These are phyloP conservation scores for Australoheros scitulus DNA, from an alignment of 2,113 vertebrate genomes.

Conservation along the genomic window DNA sequence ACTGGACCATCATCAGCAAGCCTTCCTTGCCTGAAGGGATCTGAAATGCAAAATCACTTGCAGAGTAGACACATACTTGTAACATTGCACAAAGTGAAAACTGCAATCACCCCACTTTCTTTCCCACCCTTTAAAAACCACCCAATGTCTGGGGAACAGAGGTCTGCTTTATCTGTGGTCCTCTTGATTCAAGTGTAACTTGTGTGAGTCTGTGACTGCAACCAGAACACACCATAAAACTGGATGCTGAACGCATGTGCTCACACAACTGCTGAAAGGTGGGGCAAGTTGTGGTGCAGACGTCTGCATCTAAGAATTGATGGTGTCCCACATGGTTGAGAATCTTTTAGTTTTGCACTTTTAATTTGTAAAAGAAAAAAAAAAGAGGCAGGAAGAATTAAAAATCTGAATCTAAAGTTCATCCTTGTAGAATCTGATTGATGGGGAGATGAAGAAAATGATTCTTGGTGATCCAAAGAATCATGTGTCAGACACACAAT, in stretches of 20 bases:
- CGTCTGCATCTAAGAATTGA: conserved; percentile 23
- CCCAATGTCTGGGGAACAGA: conserved; percentile 28
- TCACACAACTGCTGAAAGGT: conserved; percentile 12
- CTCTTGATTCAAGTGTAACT: neutral
- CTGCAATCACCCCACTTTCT: neutral
- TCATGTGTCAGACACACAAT: neutral
- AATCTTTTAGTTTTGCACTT: neutral
- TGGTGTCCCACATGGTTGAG: conserved; percentile 43
- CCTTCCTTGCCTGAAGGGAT: conserved; percentile 1
- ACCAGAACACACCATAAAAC: conserved; percentile 7
- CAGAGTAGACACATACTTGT: conserved; percentile 12
- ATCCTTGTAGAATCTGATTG: neutral
- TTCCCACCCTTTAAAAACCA: conserved; percentile 11
- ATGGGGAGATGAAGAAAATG: neutral
- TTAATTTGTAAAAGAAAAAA: neutral
- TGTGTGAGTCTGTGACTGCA: neutral
- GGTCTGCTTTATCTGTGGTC: conserved; percentile 12
- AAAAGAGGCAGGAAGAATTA: neutral
- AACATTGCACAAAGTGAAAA: conserved; percentile 27
- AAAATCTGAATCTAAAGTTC: neutral
- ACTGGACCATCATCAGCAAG: conserved; percentile 6
- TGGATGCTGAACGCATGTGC: neutral
- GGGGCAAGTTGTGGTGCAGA: neutral
- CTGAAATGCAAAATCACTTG: neutral
- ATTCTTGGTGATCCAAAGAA: neutral